Conservation (phyloP, 2,797 vertebrate genomes). For the Remorina albescens region DNA sequence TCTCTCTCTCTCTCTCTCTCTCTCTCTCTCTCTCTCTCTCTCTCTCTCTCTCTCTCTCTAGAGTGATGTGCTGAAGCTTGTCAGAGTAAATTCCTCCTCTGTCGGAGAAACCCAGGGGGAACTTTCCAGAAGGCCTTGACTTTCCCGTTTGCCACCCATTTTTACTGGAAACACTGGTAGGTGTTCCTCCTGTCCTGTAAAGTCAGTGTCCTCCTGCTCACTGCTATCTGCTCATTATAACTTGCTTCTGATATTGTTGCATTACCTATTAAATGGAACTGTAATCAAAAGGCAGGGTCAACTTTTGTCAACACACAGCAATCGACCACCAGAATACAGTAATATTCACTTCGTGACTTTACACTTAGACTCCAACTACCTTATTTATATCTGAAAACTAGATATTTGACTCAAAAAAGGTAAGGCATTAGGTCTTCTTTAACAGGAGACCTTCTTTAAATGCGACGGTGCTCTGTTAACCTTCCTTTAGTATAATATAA, state of each 20-base stretch:
- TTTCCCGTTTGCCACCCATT: not conserved
- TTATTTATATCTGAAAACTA: not conserved
- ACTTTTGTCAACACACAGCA: not conserved
- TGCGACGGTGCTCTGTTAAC: not conserved
- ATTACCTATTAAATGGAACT: not conserved
- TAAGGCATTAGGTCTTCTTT: not conserved
- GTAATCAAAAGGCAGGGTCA: not conserved
- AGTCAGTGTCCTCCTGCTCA: not conserved
- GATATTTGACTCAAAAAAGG: not conserved
- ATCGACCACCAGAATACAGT: not conserved
- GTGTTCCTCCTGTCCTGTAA: no score
- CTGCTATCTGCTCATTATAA: not conserved
- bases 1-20: not conserved
- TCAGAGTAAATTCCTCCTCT: conserved; percentile 54
- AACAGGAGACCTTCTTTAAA: not conserved
- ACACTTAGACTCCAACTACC: no score
- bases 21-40: not conserved
- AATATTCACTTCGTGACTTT: not conserved
- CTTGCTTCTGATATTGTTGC: not conserved
- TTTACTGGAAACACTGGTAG: not conserved
- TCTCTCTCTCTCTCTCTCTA: not conserved
- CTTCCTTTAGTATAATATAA: not conserved
- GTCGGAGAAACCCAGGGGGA: conserved; percentile 20
- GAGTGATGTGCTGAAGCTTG: conserved; percentile 71
- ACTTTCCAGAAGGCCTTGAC: conserved; percentile 14